A percentile compares a stretch with the other conserved stretches of the same genome.
Evolutionary conservation across 2,797 vertebrate species (phyloP).

Genomic region (Furcifer pardalis): DNA sequence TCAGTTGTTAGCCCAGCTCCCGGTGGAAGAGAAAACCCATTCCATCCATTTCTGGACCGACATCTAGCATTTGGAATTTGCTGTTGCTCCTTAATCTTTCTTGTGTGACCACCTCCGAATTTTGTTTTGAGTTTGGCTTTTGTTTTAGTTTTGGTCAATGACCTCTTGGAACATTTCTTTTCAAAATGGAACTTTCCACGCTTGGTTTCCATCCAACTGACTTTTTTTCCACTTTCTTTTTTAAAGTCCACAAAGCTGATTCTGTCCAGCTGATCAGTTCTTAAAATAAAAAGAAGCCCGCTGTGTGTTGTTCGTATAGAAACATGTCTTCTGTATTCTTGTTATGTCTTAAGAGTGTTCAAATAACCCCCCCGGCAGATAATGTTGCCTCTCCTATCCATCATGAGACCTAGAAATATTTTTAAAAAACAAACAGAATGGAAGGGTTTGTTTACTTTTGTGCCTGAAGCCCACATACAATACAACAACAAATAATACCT

Average conservation of each 20-base stretch:
- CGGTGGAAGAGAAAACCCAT: conserved; percentile 47
- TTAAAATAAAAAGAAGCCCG: not conserved
- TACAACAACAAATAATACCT: not conserved
- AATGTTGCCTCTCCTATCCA: conserved; percentile 4
- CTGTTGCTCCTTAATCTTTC: conserved; percentile 23
- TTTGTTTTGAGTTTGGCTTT: not conserved
- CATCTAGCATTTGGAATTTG: conserved; percentile 40
- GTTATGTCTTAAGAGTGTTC: not conserved
- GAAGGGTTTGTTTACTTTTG: not conserved
- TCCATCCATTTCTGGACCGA: conserved; percentile 56
- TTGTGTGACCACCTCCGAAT: not conserved
- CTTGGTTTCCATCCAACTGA: conserved; percentile 4
- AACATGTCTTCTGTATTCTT: not conserved
- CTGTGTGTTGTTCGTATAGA: not conserved
- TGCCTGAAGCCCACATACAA: not conserved
- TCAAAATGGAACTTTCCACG: conserved; percentile 23
- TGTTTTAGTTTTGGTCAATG: not conserved
- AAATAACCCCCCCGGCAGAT: conserved; percentile 1
- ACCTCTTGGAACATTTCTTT: conserved; percentile 25
- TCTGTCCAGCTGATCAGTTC: not conserved
- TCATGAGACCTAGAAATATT: conserved; percentile 16
- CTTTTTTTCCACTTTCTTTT: not conserved
- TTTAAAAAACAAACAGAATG: conserved; percentile 18
- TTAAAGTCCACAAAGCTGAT: not conserved
- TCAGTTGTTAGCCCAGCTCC: conserved; percentile 46